Evolutionary conservation across 1,140 invertebrate genomes (phyloP), one percentile per base, ranked within the genome.

Genomic region (Drosophila repletoides): DNA sequence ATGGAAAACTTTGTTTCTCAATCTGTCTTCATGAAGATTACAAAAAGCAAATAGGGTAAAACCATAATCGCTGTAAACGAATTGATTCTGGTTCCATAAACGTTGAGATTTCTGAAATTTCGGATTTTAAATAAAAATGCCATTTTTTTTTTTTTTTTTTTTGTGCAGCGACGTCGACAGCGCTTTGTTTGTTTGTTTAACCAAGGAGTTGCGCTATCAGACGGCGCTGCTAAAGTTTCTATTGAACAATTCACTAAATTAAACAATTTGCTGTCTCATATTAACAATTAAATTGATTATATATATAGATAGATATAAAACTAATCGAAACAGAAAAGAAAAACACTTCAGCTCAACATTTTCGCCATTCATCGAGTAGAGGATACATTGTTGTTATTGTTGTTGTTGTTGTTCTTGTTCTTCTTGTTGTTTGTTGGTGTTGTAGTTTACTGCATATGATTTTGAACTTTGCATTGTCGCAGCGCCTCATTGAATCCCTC

Each of bases 401-500:
- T 9, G 6, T 41, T 64, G 38, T 46, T 56, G 43, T 43, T 41
- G 36, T 22, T 46, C 7, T 28, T 26, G 9, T 9, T 24, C n/a
- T 19, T 34, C 7, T 49, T 41, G 15, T 51, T 26, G 10, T 58
- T 12, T 61, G 12, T 1, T 14, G 17, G 1, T 26, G n/a, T 28
- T 17, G 1, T 9, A 0, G 17, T 70, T 63, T 89, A 89, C 31
- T 86, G 83, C 40, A 90, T n/a, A 46, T 88, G 81, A 68, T 90
- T 59, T 46, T 76, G 73, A 59, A 92, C 70, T 92, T 96, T 96
- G 95, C 97, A 98, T 89, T 98, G 96, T 73, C 96, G 94, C 61
- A 98, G 92, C 52, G 96, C 97, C 91, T 98, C 96, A 90, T 98
- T 98, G 91, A 98, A 98, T 36, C 97, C 97, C 77, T 97, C 94